Evolutionary conservation across 2,797 vertebrate genomes (phyloP).

Genomic region (Paedocypris micromegethes): DNA sequence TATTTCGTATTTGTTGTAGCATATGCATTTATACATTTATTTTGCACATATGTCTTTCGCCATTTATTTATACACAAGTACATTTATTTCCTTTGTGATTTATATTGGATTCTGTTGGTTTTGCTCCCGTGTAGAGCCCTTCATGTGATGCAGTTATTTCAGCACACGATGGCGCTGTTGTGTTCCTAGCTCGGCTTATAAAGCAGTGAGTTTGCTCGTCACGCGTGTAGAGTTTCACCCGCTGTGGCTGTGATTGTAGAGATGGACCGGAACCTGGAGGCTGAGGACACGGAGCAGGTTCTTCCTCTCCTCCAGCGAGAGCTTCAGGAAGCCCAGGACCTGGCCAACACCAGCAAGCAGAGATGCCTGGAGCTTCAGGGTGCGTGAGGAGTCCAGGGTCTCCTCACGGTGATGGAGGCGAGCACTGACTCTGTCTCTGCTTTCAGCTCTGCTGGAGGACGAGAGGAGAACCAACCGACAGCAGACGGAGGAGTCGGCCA

Average conservation of each 20-base stretch:
- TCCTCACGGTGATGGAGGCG: background rate
- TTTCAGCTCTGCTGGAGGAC: conserved; percentile 87
- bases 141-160: too few species aligned
- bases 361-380: conserved; percentile 95
- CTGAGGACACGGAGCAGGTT: conserved; percentile 85
- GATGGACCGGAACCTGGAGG: conserved; percentile 81
- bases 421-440: conserved; percentile 3
- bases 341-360: conserved; percentile 92
- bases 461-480: conserved; percentile 83
- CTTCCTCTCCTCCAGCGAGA: conserved; percentile 90
- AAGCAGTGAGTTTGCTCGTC: too few species aligned
- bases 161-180: too few species aligned
- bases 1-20: too few species aligned
- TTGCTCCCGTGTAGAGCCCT: too few species aligned
- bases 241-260: conserved; percentile 55
- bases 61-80: too few species aligned
- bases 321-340: conserved; percentile 89
- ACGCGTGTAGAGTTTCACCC: background rate
- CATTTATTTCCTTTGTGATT: too few species aligned
- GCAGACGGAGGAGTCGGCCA: conserved; percentile 88
- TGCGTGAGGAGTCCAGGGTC: conserved; percentile 47
- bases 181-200: too few species aligned
- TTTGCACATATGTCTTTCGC: too few species aligned
- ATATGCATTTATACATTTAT: too few species aligned
- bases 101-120: too few species aligned